phyloP scores from a whole-genome alignment of 2,797 vertebrate species.

The Microhierax caerulescens region DNA sequence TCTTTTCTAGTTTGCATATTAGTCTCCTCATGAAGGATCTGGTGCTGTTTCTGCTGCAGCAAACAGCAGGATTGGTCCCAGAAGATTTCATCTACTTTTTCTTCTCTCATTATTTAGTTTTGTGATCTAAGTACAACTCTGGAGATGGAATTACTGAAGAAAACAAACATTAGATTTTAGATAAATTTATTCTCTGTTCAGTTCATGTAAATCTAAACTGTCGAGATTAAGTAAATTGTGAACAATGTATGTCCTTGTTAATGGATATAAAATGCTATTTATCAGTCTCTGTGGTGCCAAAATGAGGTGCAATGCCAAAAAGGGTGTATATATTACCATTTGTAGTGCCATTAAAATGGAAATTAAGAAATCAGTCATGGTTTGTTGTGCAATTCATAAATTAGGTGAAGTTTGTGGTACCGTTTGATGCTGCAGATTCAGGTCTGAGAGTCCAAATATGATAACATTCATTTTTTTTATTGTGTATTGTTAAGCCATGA shows the following conservation, averaged over 20 bases:
- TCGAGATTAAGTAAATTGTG: neutral
- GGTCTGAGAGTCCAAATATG: neutral
- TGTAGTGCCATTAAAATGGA: slow-evolving; percentile 56
- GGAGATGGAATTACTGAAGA: neutral
- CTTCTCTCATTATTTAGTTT: neutral
- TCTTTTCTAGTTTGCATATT: neutral
- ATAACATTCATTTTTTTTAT: neutral
- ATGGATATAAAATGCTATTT: slow-evolving; percentile 45
- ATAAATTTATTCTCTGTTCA: neutral
- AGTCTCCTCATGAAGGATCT: neutral
- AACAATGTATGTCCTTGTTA: slow-evolving; percentile 9
- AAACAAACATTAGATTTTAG: slow-evolving; percentile 12
- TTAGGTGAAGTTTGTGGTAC: neutral
- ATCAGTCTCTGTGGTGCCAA: slow-evolving; percentile 14
- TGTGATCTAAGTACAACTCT: neutral
- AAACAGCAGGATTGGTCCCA: neutral
- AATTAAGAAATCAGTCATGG: slow-evolving; percentile 35
- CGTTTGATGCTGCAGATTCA: neutral
- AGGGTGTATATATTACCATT: slow-evolving; percentile 48
- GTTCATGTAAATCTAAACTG: slow-evolving; percentile 20
- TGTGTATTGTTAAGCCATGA: neutral
- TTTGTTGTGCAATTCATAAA: slow-evolving; percentile 7
- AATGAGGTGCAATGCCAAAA: slow-evolving; percentile 29
- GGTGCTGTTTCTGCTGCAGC: neutral
- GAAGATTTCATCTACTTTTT: neutral